Conservation (phyloP, 2,797 vertebrate genomes). For the Pangasius krempfi region DNA sequence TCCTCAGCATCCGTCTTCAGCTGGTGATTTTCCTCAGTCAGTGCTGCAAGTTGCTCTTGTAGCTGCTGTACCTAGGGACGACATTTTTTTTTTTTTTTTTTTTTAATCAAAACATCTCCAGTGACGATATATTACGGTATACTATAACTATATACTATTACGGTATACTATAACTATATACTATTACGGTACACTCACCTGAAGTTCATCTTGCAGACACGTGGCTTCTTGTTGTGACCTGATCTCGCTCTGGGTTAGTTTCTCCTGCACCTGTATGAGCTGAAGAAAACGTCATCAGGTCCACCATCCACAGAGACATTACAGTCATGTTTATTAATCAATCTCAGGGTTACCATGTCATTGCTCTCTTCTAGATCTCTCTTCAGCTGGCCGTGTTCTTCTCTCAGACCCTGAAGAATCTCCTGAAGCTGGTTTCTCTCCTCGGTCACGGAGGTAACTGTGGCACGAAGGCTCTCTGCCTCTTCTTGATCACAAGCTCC, state of each 20-base stretch:
- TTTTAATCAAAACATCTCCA: not conserved
- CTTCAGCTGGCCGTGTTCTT: conserved; percentile 71
- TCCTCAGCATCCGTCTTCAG: conserved; percentile 71
- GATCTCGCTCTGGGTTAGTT: conserved; percentile 28
- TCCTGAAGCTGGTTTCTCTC: conserved; percentile 76
- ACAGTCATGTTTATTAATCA: not conserved
- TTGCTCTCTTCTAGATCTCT: conserved; percentile 63
- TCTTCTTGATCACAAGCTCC: conserved; percentile 46
- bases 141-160: not conserved
- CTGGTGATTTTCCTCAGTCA: conserved; percentile 59
- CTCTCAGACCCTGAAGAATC: conserved; percentile 60
- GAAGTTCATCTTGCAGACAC: conserved; percentile 32
- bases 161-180: too few relatives aligned
- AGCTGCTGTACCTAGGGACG: conserved; percentile 17
- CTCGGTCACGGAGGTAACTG: conserved; percentile 64
- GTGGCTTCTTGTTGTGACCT: not conserved
- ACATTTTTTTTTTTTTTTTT: too few relatives aligned
- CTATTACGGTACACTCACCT: too few relatives aligned
- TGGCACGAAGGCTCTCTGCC: conserved; percentile 61
- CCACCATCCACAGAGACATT: not conserved
- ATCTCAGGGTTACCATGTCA: conserved; percentile 60
- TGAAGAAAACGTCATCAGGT: conserved; percentile 1
- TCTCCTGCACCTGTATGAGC: conserved; percentile 49
- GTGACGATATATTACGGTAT: not conserved
- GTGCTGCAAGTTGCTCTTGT: conserved; percentile 35